Conservation (phyloP, 2,113 vertebrate species). For the Gambusia holbrooki region DNA sequence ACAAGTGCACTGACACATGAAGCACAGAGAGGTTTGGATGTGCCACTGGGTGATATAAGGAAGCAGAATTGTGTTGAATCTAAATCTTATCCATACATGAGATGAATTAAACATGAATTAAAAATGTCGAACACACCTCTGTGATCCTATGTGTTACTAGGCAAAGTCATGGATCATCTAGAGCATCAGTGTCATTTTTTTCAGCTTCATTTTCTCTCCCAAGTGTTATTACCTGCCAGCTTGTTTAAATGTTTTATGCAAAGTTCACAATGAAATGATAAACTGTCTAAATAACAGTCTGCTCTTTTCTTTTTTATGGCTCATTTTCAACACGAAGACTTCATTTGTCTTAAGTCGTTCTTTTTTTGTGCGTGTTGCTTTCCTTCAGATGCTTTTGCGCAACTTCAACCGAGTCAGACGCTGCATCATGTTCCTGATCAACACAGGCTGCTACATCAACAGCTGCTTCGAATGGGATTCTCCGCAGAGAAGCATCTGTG, state of each 20-base stretch:
- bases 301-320: background rate
- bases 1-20: background rate
- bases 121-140: too few species aligned
- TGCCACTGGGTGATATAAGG: background rate
- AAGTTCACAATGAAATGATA: background rate
- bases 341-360: background rate
- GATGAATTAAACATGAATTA: too few species aligned
- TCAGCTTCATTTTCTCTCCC: slow-evolving; percentile 5
- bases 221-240: background rate
- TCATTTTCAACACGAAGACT: slow-evolving; percentile 1
- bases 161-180: background rate
- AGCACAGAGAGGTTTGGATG: slow-evolving; percentile 1
- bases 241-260: background rate
- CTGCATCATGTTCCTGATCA: slow-evolving; percentile 92
- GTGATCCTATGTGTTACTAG: background rate
- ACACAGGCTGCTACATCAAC: slow-evolving; percentile 91
- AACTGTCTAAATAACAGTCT: background rate
- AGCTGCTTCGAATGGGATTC: slow-evolving; percentile 99
- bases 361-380: background rate
- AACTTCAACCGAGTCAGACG: slow-evolving; percentile 92
- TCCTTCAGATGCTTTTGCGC: slow-evolving; percentile 86
- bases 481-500: slow-evolving; percentile 95
- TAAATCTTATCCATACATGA: too few species aligned
- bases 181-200: slow-evolving; percentile 9
- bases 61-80: too few species aligned